These are phyloP conservation scores for Zaprionus bogoriensis DNA, from an alignment of 2,888 invertebrate genomes.

Conservation along the genomic window DNA sequence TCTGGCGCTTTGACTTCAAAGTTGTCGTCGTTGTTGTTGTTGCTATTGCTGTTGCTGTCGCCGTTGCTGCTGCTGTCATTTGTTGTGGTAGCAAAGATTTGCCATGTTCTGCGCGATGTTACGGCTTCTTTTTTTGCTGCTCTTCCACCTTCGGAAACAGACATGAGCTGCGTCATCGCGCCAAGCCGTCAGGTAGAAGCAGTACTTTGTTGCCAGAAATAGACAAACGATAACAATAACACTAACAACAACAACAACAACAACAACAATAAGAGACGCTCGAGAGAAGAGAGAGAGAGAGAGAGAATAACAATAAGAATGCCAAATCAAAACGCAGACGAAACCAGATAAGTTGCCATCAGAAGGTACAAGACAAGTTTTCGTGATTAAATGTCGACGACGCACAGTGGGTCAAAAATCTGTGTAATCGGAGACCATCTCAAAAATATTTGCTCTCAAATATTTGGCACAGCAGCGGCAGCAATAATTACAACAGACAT, in stretches of 20 bases:
- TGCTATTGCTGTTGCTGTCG: conserved; percentile 4
- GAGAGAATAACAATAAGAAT: conserved; percentile 40
- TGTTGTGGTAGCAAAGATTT: conserved; percentile 40
- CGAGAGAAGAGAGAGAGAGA: conserved; percentile 1
- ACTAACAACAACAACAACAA: not conserved
- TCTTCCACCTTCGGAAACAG: conserved; percentile 7
- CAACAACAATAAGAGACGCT: conserved; percentile 1
- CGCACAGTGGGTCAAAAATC: conserved; percentile 53
- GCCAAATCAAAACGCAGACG: conserved; percentile 14
- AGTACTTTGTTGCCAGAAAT: conserved; percentile 47
- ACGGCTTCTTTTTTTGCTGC: conserved; percentile 25
- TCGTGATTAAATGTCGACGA: conserved; percentile 33
- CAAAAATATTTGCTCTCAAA: conserved; percentile 9
- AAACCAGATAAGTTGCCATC: conserved; percentile 29
- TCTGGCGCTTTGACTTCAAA: conserved; percentile 25
- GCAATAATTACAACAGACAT: conserved; percentile 30
- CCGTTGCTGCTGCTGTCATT: conserved; percentile 19
- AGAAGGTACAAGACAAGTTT: conserved; percentile 57
- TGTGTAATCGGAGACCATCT: conserved; percentile 32
- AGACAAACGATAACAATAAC: conserved; percentile 31
- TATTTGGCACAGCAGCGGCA: not conserved
- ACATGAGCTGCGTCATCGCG: conserved; percentile 35
- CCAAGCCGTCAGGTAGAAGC: conserved; percentile 27
- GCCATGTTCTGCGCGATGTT: conserved; percentile 29
- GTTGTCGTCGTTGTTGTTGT: conserved; percentile 13